phyloP scores from a whole-genome alignment of 2,113 vertebrate genomes.

The Thermophis baileyi region DNA sequence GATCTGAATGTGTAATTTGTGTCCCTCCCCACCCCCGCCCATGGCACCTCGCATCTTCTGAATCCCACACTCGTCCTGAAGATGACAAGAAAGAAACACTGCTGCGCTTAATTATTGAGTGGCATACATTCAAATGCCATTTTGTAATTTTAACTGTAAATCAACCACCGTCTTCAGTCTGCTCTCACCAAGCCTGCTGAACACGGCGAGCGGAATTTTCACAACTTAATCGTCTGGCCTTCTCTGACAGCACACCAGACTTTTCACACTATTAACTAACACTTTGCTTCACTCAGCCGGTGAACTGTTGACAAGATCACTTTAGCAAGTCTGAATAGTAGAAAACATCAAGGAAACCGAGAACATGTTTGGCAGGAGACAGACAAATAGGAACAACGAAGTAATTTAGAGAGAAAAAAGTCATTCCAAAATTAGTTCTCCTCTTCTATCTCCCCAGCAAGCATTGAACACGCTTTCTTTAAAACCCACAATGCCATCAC shows the following conservation, averaged over 20 bases:
- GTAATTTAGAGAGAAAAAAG: constrained; percentile 22
- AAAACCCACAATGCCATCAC: not conserved
- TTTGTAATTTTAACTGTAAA: constrained; percentile 61
- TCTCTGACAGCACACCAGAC: constrained; percentile 69
- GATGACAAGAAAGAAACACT: not conserved
- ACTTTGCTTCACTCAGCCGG: constrained; percentile 67
- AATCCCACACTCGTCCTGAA: not conserved
- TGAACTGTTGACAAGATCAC: constrained; percentile 70
- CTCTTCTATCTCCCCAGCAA: not conserved
- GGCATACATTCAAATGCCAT: constrained; percentile 51
- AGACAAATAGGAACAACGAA: constrained; percentile 45
- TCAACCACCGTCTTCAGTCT: constrained; percentile 55
- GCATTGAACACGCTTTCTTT: not conserved
- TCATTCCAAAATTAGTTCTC: constrained; percentile 15
- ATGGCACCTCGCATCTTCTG: not conserved
- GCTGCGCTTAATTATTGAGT: constrained; percentile 59
- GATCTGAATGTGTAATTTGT: not conserved
- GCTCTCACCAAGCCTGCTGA: constrained; percentile 41
- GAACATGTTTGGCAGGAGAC: constrained; percentile 45
- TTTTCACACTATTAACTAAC: constrained; percentile 72
- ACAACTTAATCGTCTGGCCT: constrained; percentile 69
- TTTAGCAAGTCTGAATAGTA: constrained; percentile 66
- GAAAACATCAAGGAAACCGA: constrained; percentile 62
- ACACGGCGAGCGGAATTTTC: constrained; percentile 59
- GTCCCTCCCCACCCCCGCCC: not conserved